A percentile compares a stretch with the other conserved stretches of the same genome.
phyloP scores from a whole-genome alignment of 2,797 vertebrate species.

The Fistularia tabacaria region DNA sequence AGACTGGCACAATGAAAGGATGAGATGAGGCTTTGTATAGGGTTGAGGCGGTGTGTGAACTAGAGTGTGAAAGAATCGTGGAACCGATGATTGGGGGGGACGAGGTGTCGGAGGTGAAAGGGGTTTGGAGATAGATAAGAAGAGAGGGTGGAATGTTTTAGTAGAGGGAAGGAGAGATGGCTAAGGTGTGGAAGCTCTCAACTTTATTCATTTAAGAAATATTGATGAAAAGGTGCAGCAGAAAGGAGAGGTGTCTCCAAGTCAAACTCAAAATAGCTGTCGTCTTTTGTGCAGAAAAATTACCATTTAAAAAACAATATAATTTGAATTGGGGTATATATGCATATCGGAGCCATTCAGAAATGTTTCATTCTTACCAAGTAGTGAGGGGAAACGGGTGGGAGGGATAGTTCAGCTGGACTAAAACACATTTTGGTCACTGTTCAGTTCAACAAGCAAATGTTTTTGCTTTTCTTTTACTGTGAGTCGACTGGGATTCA shows the following conservation, averaged over 20 bases:
- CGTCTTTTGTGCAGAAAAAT: no score
- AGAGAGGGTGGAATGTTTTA: conserved; percentile 26
- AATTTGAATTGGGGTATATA: conserved; percentile 2
- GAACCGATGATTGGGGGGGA: conserved; percentile 34
- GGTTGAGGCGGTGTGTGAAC: conserved; percentile 59
- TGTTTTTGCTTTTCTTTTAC: conserved; percentile 78
- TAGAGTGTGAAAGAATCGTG: conserved; percentile 59
- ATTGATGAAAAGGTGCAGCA: conserved; percentile 13
- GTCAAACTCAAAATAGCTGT: conserved; percentile 26
- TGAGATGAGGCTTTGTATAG: conserved; percentile 62
- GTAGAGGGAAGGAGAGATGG: conserved; percentile 30
- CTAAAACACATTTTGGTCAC: conserved; percentile 72
- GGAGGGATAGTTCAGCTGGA: conserved; percentile 57
- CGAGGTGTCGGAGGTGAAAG: conserved; percentile 18
- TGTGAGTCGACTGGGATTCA: conserved; percentile 75
- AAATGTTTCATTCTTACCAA: background rate
- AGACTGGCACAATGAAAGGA: conserved; percentile 62
- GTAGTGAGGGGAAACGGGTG: conserved; percentile 9
- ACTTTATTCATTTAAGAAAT: conserved; percentile 37
- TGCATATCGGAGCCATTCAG: conserved; percentile 20
- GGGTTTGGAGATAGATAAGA: conserved; percentile 1
- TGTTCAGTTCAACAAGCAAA: conserved; percentile 75
- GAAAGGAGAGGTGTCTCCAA: conserved; percentile 14
- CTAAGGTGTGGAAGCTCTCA: conserved; percentile 40
- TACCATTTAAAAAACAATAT: no score